These are phyloP conservation scores for Eulemur rufifrons DNA, from an alignment of 2,113 vertebrate species.

Conservation along the genomic window DNA sequence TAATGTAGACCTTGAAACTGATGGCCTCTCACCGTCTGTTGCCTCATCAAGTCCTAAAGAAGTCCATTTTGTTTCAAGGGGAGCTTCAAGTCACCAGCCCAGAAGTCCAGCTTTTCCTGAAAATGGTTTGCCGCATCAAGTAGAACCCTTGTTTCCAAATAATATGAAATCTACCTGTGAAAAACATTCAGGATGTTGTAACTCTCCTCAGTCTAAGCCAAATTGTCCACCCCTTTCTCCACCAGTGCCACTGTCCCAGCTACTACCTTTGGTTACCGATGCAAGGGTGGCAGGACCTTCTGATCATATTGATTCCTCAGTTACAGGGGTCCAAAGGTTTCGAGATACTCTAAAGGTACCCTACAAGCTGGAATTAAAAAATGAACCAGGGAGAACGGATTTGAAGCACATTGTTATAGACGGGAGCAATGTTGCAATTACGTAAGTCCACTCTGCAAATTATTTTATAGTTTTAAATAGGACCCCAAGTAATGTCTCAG, in stretches of 20 bases:
- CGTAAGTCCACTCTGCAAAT: slow-evolving; percentile 87
- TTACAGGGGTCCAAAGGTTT: slow-evolving; percentile 94
- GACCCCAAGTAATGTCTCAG: background rate
- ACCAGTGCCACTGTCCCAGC: background rate
- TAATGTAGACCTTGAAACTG: slow-evolving; percentile 71
- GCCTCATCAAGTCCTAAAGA: slow-evolving; percentile 65
- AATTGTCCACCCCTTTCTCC: slow-evolving; percentile 58
- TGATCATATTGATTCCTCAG: slow-evolving; percentile 77
- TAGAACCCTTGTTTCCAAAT: slow-evolving; percentile 71
- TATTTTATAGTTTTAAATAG: background rate
- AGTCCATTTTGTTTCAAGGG: slow-evolving; percentile 88
- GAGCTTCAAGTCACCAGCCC: slow-evolving; percentile 81
- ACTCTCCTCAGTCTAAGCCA: slow-evolving; percentile 55
- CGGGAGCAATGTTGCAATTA: slow-evolving; percentile 97
- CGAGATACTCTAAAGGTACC: slow-evolving; percentile 92
- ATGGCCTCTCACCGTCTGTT: slow-evolving; percentile 59
- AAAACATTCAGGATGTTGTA: slow-evolving; percentile 75
- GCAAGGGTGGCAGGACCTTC: slow-evolving; percentile 44
- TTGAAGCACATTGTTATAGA: slow-evolving; percentile 96
- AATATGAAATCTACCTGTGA: slow-evolving; percentile 63
- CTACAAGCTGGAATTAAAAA: slow-evolving; percentile 92
- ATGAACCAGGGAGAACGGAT: slow-evolving; percentile 88
- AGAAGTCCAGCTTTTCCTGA: slow-evolving; percentile 83
- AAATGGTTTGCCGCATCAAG: slow-evolving; percentile 84
- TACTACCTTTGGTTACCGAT: background rate